Conservation (phyloP, 2,797 vertebrate genomes). For the Lemur catta region DNA sequence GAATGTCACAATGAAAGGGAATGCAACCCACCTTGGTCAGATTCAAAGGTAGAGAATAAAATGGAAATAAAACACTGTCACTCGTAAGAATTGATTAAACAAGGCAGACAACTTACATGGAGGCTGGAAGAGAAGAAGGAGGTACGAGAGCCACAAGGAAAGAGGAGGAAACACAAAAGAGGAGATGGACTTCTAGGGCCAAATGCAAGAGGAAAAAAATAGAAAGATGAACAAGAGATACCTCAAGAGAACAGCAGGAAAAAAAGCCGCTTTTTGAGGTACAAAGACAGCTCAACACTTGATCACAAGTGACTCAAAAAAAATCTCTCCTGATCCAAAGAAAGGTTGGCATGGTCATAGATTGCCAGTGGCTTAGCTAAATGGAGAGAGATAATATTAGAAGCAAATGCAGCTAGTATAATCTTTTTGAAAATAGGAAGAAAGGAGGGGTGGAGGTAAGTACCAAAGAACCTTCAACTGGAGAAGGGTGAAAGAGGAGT, state of each 20-base stretch:
- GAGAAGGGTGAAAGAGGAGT: not conserved
- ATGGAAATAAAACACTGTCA: not conserved
- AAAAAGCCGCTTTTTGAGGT: not conserved
- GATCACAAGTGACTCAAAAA: not conserved
- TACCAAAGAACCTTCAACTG: not conserved
- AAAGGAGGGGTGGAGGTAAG: not conserved
- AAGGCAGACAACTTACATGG: not conserved
- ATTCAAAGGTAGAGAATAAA: not conserved
- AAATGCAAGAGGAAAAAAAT: not conserved
- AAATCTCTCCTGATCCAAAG: not conserved
- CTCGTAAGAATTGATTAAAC: not conserved
- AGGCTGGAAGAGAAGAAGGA: not conserved
- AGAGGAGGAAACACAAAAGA: not conserved
- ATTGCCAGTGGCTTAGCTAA: not conserved
- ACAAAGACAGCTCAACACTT: not conserved
- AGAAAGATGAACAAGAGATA: not conserved
- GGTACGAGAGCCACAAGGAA: not conserved
- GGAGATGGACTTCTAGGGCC: not conserved
- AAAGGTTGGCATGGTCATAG: not conserved
- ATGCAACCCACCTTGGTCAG: not conserved
- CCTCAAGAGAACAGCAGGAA: not conserved
- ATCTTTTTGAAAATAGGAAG: not conserved
- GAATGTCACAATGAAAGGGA: not conserved
- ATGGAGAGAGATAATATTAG: not conserved
- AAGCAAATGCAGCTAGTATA: not conserved